These are phyloP conservation scores for Seira musarum DNA, from an alignment of 2,888 invertebrate genomes.

Conservation along the genomic window DNA sequence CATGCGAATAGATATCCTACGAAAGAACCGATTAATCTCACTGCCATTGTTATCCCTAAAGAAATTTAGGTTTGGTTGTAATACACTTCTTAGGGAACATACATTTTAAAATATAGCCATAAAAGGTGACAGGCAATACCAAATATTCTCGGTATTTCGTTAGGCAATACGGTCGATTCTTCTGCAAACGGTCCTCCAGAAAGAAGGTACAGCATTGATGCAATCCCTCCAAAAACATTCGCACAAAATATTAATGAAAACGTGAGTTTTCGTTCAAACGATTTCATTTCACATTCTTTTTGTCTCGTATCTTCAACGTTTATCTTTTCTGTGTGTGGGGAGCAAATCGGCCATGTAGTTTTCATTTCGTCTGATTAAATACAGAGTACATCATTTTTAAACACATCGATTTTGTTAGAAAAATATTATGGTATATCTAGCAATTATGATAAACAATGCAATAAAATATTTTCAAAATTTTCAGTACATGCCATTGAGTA, in stretches of 20 bases:
- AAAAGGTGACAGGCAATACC: conserved; percentile 71
- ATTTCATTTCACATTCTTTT: conserved; percentile 73
- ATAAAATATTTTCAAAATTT: not conserved
- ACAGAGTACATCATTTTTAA: too few species aligned
- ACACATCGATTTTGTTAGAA: too few species aligned
- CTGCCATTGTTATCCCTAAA: conserved; percentile 70
- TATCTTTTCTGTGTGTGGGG: conserved; percentile 22
- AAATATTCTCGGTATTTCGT: conserved; percentile 78
- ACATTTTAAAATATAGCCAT: not conserved
- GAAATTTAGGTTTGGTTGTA: too few species aligned
- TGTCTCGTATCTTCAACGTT: not conserved
- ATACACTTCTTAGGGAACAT: too few species aligned
- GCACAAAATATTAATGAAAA: conserved; percentile 78
- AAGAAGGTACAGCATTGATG: conserved; percentile 79
- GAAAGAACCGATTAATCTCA: conserved; percentile 71
- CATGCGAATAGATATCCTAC: conserved; percentile 72
- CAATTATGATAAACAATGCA: too few species aligned
- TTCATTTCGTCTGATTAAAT: conserved; percentile 29
- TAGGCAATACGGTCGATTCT: conserved; percentile 78
- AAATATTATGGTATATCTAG: too few species aligned
- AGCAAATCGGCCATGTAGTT: conserved; percentile 27
- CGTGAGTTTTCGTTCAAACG: conserved; percentile 75
- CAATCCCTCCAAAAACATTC: conserved; percentile 80
- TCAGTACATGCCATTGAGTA: conserved; percentile 30
- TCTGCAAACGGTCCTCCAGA: conserved; percentile 81